Conservation (phyloP, 1,140 invertebrate species). For the Drosophila bocki region DNA sequence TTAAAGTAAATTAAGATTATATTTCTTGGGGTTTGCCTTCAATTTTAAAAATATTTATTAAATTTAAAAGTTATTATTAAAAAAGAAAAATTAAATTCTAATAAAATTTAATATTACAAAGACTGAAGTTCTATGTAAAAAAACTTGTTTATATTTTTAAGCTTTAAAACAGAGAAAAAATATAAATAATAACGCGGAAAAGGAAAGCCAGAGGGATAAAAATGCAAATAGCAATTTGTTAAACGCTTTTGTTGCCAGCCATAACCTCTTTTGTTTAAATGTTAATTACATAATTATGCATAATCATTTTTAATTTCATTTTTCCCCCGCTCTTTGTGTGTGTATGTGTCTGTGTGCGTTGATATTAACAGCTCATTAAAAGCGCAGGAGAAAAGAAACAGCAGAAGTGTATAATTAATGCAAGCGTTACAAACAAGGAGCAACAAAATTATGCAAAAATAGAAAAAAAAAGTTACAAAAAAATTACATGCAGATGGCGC, state of each 20-base stretch:
- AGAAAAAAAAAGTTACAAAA: conserved; percentile 1
- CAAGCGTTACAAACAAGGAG: conserved; percentile 55
- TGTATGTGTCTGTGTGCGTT: conserved; percentile 30
- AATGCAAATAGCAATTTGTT: conserved; percentile 76
- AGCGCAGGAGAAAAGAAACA: conserved; percentile 49
- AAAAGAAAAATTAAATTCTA: not conserved
- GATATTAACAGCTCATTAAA: conserved; percentile 83
- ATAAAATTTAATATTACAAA: not conserved
- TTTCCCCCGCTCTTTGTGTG: conserved; percentile 8
- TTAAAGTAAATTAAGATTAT: no score
- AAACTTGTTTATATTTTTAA: not conserved
- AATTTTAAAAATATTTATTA: no score
- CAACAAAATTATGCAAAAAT: conserved; percentile 64
- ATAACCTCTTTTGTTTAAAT: conserved; percentile 82
- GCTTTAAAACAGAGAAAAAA: not conserved
- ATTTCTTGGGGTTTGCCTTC: no score
- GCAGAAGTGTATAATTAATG: conserved; percentile 73
- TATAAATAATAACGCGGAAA: not conserved
- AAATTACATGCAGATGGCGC: conserved; percentile 21
- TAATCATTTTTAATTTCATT: conserved; percentile 70
- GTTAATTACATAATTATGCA: conserved; percentile 85
- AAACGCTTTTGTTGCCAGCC: conserved; percentile 71
- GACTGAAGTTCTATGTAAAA: not conserved
- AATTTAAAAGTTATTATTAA: no score
- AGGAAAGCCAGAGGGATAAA: conserved; percentile 3